phyloP scores from a whole-genome alignment of 2,888 invertebrate genomes.

The Andrena trimmerana region DNA sequence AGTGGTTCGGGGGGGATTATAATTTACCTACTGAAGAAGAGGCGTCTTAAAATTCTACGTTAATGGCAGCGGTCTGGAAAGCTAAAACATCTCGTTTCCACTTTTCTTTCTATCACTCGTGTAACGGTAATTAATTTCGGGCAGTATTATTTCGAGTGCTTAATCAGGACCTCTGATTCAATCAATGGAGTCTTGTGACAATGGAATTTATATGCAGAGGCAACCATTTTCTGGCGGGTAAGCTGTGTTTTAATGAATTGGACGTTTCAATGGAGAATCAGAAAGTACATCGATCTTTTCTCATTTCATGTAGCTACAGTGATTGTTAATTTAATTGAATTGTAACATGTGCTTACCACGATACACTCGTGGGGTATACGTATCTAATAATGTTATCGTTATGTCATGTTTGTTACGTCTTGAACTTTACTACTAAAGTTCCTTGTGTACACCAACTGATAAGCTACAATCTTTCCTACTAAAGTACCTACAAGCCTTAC shows the following conservation, averaged over 20 bases:
- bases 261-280: not conserved
- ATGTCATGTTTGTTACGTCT: too few species aligned
- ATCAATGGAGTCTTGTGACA: not conserved
- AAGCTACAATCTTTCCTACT: too few species aligned
- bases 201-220: not conserved
- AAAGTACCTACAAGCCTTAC: too few species aligned
- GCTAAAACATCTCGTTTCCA: not conserved
- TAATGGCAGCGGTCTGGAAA: not conserved
- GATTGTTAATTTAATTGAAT: not conserved
- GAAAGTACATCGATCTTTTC: too few species aligned
- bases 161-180: not conserved
- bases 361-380: not conserved
- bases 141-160: not conserved
- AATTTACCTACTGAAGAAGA: not conserved
- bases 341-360: not conserved
- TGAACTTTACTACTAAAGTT: too few species aligned
- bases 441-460: too few species aligned
- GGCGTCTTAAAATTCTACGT: not conserved
- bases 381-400: too few species aligned
- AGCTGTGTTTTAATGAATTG: not conserved
- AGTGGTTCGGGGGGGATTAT: slow-evolving; percentile 1
- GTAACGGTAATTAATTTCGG: not conserved
- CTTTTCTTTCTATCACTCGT: not conserved
- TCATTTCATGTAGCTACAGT: too few species aligned
- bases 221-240: not conserved